phyloP scores from a whole-genome alignment of 2,113 vertebrate genomes.

The Mirounga angustirostris region DNA sequence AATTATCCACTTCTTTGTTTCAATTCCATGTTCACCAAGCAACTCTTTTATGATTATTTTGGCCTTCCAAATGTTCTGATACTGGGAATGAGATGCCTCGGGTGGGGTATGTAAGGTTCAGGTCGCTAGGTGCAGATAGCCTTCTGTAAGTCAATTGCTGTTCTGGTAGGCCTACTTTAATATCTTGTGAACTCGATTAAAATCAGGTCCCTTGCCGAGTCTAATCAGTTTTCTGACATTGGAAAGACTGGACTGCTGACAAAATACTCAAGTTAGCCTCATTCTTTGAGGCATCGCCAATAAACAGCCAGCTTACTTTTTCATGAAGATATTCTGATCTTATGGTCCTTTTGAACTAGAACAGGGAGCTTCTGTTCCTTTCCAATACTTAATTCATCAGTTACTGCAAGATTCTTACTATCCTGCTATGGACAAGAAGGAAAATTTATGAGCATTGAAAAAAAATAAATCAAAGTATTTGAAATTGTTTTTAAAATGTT shows the following conservation, averaged over 20 bases:
- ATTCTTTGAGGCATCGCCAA: constrained; percentile 14
- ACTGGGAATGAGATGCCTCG: background rate
- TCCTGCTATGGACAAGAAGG: background rate
- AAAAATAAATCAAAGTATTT: background rate
- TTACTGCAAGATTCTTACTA: background rate
- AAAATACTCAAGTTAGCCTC: constrained; percentile 20
- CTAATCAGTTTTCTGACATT: background rate
- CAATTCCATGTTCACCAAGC: background rate
- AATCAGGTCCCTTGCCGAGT: background rate
- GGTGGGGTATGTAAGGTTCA: background rate
- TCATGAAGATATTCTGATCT: background rate
- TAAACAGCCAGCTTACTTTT: background rate
- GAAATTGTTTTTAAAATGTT: constrained; percentile 46
- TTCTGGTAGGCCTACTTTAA: background rate
- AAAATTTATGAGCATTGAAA: constrained; percentile 40
- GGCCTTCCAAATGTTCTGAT: background rate
- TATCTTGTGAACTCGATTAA: background rate
- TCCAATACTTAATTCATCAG: background rate
- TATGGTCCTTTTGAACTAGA: background rate
- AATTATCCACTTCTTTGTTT: background rate
- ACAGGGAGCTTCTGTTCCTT: background rate
- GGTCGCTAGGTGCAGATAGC: background rate
- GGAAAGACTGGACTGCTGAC: background rate
- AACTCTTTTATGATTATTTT: constrained; percentile 1
- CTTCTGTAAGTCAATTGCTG: background rate